A percentile compares a stretch with the other conserved stretches of the same genome.
Evolutionary conservation across 2,888 invertebrate genomes (phyloP).

Genomic region (Drosophila greeni): DNA sequence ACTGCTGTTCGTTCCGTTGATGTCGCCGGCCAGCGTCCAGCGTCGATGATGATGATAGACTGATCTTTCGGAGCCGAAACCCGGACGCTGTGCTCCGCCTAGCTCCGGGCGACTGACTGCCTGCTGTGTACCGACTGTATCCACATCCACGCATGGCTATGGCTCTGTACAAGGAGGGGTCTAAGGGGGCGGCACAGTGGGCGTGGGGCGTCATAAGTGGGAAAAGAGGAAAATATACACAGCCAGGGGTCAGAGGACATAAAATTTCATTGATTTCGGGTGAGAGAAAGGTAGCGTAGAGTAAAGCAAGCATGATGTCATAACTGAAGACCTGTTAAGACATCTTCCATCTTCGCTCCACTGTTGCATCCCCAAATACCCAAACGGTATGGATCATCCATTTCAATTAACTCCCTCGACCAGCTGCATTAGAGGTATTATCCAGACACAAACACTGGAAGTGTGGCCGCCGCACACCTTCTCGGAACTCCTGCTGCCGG

Average conservation of each 20-base stretch:
- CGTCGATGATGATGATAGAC: constrained; percentile 51
- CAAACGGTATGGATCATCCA: constrained; percentile 31
- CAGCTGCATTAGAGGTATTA: constrained; percentile 51
- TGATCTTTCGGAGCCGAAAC: constrained; percentile 51
- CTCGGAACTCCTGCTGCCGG: constrained; percentile 56
- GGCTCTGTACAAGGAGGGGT: constrained; percentile 11
- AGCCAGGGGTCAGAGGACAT: constrained; percentile 10
- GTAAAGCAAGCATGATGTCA: neutral
- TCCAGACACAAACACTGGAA: constrained; percentile 68
- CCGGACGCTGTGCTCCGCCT: constrained; percentile 39
- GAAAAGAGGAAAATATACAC: constrained; percentile 27
- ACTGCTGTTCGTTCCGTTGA: constrained; percentile 61
- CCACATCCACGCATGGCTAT: neutral
- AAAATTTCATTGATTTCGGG: constrained; percentile 4
- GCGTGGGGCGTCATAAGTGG: constrained; percentile 42
- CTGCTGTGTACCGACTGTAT: constrained; percentile 56
- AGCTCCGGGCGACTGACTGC: constrained; percentile 65
- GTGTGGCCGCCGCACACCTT: constrained; percentile 76
- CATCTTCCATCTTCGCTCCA: constrained; percentile 24
- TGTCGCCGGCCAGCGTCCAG: constrained; percentile 48
- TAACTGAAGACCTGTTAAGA: neutral
- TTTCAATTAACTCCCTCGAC: constrained; percentile 53
- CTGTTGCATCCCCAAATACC: constrained; percentile 42
- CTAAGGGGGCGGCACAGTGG: constrained; percentile 57
- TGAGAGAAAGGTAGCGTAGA: neutral